These are phyloP conservation scores for Bombus confusus DNA, from an alignment of 1,140 invertebrate genomes.

Conservation along the genomic window DNA sequence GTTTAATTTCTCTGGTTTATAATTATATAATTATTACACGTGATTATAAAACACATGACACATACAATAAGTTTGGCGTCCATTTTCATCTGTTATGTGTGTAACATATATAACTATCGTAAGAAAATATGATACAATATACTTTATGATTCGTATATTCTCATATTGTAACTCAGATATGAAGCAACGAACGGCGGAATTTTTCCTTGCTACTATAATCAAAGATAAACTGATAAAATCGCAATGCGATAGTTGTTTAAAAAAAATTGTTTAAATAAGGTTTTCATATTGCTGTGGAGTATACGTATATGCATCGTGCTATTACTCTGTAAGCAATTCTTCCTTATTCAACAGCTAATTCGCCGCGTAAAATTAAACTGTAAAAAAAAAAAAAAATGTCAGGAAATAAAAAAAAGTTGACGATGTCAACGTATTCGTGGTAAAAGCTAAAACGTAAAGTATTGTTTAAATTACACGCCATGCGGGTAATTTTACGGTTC, in stretches of 20 bases:
- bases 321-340: no score
- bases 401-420: no score
- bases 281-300: not conserved
- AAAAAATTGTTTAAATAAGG: not conserved
- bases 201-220: slow-evolving; percentile 4
- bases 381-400: not conserved
- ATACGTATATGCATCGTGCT: not conserved
- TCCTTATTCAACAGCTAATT: no score
- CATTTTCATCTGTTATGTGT: no score
- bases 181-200: not conserved
- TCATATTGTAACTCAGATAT: not conserved
- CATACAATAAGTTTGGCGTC: no score
- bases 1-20: no score
- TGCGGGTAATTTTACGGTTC: slow-evolving; percentile 44
- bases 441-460: slow-evolving; percentile 1
- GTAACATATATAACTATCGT: no score
- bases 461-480: not conserved
- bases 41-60: no score
- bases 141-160: not conserved
- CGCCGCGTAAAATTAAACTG: no score
- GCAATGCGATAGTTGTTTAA: not conserved
- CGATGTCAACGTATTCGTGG: not conserved
- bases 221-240: slow-evolving; percentile 9
- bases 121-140: no score
- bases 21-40: no score